Evolutionary conservation across 2,797 vertebrate genomes (phyloP).

Genomic region (Synaphobranchus kaupii): DNA sequence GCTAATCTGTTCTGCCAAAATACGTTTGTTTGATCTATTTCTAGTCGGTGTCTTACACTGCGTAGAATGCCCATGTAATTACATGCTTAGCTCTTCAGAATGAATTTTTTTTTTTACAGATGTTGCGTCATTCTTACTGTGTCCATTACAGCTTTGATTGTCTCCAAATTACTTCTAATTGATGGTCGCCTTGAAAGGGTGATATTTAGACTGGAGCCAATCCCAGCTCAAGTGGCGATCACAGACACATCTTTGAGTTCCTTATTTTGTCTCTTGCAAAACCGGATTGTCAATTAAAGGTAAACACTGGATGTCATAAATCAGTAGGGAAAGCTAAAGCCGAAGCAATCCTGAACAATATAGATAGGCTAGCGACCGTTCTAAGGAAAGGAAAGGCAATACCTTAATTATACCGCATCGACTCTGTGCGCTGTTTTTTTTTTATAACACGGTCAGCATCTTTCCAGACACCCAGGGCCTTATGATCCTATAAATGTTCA

Average conservation of each 20-base stretch:
- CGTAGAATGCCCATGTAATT: not conserved
- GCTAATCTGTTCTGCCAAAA: not conserved
- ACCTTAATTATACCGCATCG: not conserved
- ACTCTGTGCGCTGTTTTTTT: not conserved
- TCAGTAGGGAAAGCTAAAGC: not conserved
- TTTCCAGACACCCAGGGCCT: slow-evolving; percentile 7
- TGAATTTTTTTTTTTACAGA: not conserved
- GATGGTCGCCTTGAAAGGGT: slow-evolving; percentile 3
- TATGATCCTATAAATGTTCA: not conserved
- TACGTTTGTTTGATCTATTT: slow-evolving; percentile 3
- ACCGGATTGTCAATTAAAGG: not conserved
- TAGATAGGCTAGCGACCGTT: not conserved
- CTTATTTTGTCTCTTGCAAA: not conserved
- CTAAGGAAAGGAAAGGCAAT: not conserved
- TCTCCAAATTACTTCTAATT: not conserved
- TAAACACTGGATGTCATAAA: not conserved
- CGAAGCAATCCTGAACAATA: not conserved
- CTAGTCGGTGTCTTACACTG: not conserved
- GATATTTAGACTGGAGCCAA: slow-evolving; percentile 3
- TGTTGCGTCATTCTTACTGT: not conserved
- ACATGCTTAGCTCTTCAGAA: not conserved
- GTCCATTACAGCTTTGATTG: not conserved
- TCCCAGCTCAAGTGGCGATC: not conserved
- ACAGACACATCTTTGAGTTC: not conserved
- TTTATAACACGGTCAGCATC: not conserved